These are phyloP conservation scores for Nomada lathburiana DNA, from an alignment of 2,888 invertebrate species.

Conservation along the genomic window DNA sequence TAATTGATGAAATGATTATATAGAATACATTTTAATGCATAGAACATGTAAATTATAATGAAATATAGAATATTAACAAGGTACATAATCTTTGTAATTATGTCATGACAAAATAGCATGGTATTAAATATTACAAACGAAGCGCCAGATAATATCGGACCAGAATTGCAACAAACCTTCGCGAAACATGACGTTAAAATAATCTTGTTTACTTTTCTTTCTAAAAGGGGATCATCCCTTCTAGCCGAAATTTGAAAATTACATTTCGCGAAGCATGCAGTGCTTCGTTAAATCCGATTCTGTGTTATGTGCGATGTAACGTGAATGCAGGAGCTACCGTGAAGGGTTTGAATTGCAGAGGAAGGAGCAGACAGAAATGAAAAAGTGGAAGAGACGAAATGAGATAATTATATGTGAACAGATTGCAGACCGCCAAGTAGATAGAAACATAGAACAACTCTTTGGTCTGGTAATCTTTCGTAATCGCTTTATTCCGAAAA, in stretches of 20 bases:
- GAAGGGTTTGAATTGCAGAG: slow-evolving; percentile 33
- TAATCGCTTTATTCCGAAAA: slow-evolving; percentile 9
- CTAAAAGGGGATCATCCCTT: not conserved
- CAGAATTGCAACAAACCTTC: not conserved
- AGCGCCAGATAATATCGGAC: not conserved
- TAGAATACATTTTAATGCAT: too few relatives aligned
- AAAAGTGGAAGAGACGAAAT: slow-evolving; percentile 8
- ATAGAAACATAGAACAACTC: slow-evolving; percentile 18
- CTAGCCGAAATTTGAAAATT: slow-evolving; percentile 46
- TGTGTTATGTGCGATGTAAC: slow-evolving; percentile 36
- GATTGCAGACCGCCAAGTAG: slow-evolving; percentile 13
- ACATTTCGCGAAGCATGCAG: slow-evolving; percentile 36
- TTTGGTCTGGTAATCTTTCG: slow-evolving; percentile 9
- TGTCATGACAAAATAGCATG: not conserved
- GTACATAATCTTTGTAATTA: too few relatives aligned
- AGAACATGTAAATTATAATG: too few relatives aligned
- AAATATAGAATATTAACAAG: too few relatives aligned
- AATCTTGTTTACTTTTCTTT: slow-evolving; percentile 20
- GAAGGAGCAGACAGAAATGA: slow-evolving; percentile 17
- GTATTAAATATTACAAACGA: slow-evolving; percentile 13
- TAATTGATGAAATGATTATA: too few relatives aligned
- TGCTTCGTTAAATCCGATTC: slow-evolving; percentile 52
- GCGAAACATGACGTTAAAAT: slow-evolving; percentile 13
- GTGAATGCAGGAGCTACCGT: slow-evolving; percentile 5
- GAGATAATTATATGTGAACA: slow-evolving; percentile 40